Base-by-base conservation (phyloP, 1,140 invertebrate genomes). In the Hyposmocoma kahamanoa region DNA sequence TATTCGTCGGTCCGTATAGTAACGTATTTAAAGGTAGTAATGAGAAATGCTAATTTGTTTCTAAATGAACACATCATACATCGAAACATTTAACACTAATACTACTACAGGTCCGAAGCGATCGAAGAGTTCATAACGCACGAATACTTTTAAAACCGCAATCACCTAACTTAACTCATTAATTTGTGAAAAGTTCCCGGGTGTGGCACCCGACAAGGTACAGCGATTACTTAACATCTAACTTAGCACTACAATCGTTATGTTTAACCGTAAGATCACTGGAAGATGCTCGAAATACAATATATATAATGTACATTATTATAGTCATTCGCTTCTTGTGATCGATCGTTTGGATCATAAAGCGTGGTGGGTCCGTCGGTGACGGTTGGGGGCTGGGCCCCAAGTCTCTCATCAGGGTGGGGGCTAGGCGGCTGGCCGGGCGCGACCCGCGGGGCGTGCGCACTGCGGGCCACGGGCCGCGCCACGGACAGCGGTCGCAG, bases 51-150 rank as follows among this genome's bases (percentile, higher is more conserved):
- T 78, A 75, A 69, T 64, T 70, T 56, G 63, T 72, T 63, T 66
- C 71, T 72, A 79, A 69, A 72, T 81, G 81, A 84, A 85, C 81
- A 85, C 81, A 80, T 78, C 64, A 71, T 69, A 81, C 75, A 77
- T 67, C 62, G 68, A 76, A 78, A 77, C 72, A 82, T 75, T 82
- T 56, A 79, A 71, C 63, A 68, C 76, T 81, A 82, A 42, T 56
- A 65, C 72, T 74, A 71, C 61, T 63, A 78, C 67, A 65, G 64
- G 65, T 79, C 68, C 67, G 57, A 77, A 73, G 69, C 79, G 68
- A 68, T 68, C 65, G 22, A 13, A 64, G 59, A 66, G 59, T 63
- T 59, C 47, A 64, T 65, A 62, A 67, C 70, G 67, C 68, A 67
- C 64, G 54, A 58, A 66, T 65, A 62, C 62, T 56, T 63, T 53